Evolutionary conservation across 2,888 invertebrate genomes (phyloP).

Genomic region (Anarsia innoxiella): DNA sequence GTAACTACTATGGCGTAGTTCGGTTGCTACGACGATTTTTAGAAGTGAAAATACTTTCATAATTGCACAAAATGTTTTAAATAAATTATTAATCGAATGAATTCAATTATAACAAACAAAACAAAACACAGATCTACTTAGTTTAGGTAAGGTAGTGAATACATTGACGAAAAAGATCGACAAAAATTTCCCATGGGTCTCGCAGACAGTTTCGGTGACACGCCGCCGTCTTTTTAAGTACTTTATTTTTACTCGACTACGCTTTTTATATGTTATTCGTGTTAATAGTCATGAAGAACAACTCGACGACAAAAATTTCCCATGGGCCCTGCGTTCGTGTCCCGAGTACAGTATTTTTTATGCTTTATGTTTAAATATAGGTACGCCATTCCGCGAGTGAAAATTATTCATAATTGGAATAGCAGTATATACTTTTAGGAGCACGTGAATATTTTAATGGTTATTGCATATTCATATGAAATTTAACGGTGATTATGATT

Average conservation of each 20-base stretch:
- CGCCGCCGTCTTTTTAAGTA: constrained; percentile 3
- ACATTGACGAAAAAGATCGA: no score
- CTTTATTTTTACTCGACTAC: constrained; percentile 8
- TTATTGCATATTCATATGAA: no score
- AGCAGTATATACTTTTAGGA: not conserved
- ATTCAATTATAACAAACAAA: no score
- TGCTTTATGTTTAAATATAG: constrained; percentile 1
- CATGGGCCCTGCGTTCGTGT: constrained; percentile 6
- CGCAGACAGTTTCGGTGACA: constrained; percentile 1
- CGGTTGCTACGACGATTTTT: no score
- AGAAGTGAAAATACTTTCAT: no score
- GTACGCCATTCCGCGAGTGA: not conserved
- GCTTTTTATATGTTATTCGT: constrained; percentile 7
- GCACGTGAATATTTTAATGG: not conserved
- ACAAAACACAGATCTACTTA: no score
- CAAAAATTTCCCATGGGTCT: constrained; percentile 42
- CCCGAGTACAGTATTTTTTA: constrained; percentile 4
- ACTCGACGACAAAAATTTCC: constrained; percentile 13
- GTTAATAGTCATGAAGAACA: constrained; percentile 10
- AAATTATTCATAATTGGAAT: constrained; percentile 3
- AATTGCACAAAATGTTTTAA: no score
- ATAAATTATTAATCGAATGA: no score
- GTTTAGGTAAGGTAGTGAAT: no score
- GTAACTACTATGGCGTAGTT: no score
- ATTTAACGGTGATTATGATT: no score